Base-by-base conservation (phyloP, 1,140 invertebrate species). In the Teleopsis dalmanni region DNA sequence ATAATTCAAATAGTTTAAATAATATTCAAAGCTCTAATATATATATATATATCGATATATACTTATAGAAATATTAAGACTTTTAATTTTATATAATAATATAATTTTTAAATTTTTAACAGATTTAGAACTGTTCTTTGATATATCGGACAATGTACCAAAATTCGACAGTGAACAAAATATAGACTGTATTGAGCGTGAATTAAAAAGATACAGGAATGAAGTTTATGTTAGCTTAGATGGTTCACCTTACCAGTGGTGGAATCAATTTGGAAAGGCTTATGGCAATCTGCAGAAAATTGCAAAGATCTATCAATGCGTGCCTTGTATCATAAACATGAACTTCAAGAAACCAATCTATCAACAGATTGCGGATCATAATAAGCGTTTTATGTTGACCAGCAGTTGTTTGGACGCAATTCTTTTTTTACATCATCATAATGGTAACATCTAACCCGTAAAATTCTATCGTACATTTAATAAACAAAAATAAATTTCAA, bases 121-220 rank as follows among this genome's bases (percentile, higher is more conserved):
- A 68, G 65, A 67, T 52, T 41, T 68, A 33, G 62, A 68, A 51
- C 45, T 67, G 19, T 55, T 68, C n/a, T 68, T 68, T 40, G 65
- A 65, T 43, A 50, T 62, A 41, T 21, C 57, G n/a, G 65, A 68
- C 38, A 56, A 37, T n/a, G 34, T 25, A 54, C 10, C 54, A 43
- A 6, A 63, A 13, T 42, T 45, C 10, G 54, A 55, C 1, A 58
- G 54, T 18, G 37, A 54, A 3, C 58, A 62, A 22, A 44, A 51
- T 1, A 59, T 62, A 29, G 61, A 57, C 42, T 58, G 45, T 7
- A 54, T 68, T 8, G 65, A 68, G 49, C 58, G 49, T 1, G 65
- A 68, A 50, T 47, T 68, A 34, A 67, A 67, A 53, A 59, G 65
- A 2, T 68, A 68, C 23, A 55, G 65, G 13, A 61, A 61, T 34